Evolutionary conservation across 1,140 invertebrate genomes (phyloP).

Genomic region (Acyrthosiphon pisum): DNA sequence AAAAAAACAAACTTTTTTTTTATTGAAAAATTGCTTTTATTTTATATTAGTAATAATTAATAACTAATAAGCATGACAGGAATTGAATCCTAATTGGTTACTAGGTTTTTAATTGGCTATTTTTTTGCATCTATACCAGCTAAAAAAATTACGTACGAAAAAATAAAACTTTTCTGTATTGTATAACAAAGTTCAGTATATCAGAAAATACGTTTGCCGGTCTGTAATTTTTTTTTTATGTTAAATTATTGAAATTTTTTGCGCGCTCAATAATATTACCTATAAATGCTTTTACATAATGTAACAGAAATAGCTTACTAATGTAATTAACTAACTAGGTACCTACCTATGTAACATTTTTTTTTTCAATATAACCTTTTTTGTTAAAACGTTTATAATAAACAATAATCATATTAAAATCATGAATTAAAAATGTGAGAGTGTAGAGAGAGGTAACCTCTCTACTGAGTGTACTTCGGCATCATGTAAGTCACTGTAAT

Average conservation of each 20-base stretch:
- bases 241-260: background rate
- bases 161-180: background rate
- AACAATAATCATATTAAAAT: background rate
- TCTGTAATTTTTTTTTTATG: background rate
- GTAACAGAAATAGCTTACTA: background rate
- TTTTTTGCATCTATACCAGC: background rate
- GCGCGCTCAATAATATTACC: background rate
- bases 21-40: background rate
- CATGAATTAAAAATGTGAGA: background rate
- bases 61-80: background rate
- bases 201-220: background rate
- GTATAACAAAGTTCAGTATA: background rate
- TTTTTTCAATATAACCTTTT: background rate
- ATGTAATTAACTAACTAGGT: background rate
- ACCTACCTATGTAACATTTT: background rate
- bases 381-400: background rate
- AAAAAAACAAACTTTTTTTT: constrained; percentile 15
- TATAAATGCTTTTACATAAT: background rate
- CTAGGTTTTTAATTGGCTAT: background rate
- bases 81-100: background rate
- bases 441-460: background rate
- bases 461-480: too few relatives aligned
- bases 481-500: too few relatives aligned
- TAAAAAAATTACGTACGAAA: background rate
- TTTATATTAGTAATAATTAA: background rate